These are phyloP conservation scores for Cloeon dipterum DNA, from an alignment of 2,888 invertebrate genomes.

Conservation along the genomic window DNA sequence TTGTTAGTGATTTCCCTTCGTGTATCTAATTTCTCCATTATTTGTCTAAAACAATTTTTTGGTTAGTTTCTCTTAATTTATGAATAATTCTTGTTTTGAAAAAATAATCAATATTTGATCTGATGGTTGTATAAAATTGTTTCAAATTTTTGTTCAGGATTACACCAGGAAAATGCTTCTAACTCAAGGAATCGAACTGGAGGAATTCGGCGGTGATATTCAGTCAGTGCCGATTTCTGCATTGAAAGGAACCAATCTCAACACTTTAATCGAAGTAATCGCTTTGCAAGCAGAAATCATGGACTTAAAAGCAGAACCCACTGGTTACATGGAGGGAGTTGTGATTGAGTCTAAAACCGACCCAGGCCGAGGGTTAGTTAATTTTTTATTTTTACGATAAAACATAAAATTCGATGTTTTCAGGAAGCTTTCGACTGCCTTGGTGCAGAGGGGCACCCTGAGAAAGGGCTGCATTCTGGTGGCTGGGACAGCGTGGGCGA, in stretches of 20 bases:
- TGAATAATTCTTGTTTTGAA: no score
- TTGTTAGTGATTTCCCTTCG: no score
- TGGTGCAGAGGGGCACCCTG: slow-evolving; percentile 69
- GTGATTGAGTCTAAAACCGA: slow-evolving; percentile 69
- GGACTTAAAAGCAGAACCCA: slow-evolving; percentile 63
- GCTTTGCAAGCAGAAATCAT: slow-evolving; percentile 64
- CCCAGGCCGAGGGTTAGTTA: slow-evolving; percentile 32
- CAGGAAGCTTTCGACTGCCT: slow-evolving; percentile 59
- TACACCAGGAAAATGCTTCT: slow-evolving; percentile 49
- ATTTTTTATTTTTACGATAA: background rate
- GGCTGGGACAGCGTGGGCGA: slow-evolving; percentile 65
- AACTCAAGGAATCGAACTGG: slow-evolving; percentile 56
- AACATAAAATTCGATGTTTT: slow-evolving; percentile 5
- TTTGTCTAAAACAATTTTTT: no score
- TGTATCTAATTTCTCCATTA: no score
- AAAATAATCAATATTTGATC: no score
- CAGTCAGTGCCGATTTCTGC: slow-evolving; percentile 87
- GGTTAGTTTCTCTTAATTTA: no score
- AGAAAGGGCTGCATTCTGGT: slow-evolving; percentile 54
- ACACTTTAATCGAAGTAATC: slow-evolving; percentile 60
- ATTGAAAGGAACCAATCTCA: slow-evolving; percentile 53
- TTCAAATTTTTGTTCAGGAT: no score
- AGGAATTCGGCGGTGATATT: slow-evolving; percentile 76
- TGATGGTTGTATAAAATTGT: no score
- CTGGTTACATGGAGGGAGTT: slow-evolving; percentile 68